Evolutionary conservation across 2,888 invertebrate species (phyloP).

Genomic region (Lasius fuliginosus): DNA sequence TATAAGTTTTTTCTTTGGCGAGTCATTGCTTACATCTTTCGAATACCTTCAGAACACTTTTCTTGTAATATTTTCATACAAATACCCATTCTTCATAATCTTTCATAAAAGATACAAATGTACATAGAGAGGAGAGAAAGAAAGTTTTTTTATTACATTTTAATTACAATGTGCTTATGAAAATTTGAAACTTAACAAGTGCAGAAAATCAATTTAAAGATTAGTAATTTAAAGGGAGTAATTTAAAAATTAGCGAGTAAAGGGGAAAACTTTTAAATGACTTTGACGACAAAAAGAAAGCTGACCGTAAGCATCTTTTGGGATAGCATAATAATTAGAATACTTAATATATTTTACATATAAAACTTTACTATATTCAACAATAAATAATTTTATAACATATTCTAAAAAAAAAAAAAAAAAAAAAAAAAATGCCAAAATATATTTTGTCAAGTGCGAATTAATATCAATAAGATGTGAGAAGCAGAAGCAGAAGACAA

Average conservation of each 20-base stretch:
- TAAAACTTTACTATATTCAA: conserved; percentile 15
- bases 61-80: conserved; percentile 12
- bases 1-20: conserved; percentile 71
- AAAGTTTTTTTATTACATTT: conserved; percentile 6
- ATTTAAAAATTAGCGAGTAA: conserved; percentile 5
- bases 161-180: conserved; percentile 16
- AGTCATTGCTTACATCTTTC: conserved; percentile 39
- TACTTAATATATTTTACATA: conserved; percentile 2
- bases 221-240: conserved; percentile 17
- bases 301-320: background rate
- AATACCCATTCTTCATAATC: conserved; percentile 30
- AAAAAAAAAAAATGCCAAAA: background rate
- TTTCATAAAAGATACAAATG: conserved; percentile 35
- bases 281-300: background rate
- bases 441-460: background rate
- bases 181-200: conserved; percentile 29
- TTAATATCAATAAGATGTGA: conserved; percentile 12
- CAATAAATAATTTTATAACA: conserved; percentile 36
- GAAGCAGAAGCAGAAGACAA: background rate
- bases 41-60: conserved; percentile 18
- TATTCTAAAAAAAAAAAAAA: conserved; percentile 1
- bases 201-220: background rate
- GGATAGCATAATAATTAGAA: background rate
- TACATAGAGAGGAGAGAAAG: background rate
- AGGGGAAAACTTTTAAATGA: background rate